phyloP scores from a whole-genome alignment of 2,797 vertebrate species.

The Pseudochirops corinnae region DNA sequence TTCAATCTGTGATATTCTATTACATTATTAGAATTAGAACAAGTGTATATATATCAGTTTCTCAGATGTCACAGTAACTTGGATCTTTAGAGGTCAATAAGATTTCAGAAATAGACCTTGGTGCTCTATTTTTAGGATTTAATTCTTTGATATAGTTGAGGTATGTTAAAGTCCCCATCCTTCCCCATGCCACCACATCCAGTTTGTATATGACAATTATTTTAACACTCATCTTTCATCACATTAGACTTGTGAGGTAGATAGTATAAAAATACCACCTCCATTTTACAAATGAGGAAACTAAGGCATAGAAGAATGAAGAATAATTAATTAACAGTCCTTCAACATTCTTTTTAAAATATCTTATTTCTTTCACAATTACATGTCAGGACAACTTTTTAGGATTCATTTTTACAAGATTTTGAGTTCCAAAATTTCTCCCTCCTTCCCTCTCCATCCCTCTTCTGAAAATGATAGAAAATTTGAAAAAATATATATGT shows the following conservation, averaged over 20 bases:
- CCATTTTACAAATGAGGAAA: not conserved
- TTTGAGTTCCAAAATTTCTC: too few species aligned
- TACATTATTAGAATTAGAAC: not conserved
- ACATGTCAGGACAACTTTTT: too few species aligned
- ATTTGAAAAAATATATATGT: too few species aligned
- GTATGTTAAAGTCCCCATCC: not conserved
- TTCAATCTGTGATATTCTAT: not conserved
- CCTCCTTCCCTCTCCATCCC: too few species aligned
- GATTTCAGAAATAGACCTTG: conserved; percentile 48
- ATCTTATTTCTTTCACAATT: too few species aligned
- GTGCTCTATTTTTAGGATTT: not conserved
- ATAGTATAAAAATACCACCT: not conserved
- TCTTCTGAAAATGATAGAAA: too few species aligned
- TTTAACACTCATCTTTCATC: not conserved
- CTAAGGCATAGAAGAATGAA: not conserved
- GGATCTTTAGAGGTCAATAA: conserved; percentile 20
- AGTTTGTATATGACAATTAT: not conserved
- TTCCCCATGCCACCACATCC: not conserved
- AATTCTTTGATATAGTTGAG: not conserved
- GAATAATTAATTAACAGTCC: not conserved
- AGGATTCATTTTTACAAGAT: too few species aligned
- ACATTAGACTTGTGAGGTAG: not conserved
- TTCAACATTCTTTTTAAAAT: conserved; percentile 52
- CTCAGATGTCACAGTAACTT: conserved; percentile 36
- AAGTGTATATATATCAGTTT: conserved; percentile 45